Evolutionary conservation across 2,888 invertebrate species (phyloP), one percentile per base, ranked within the genome.

Genomic region (Smittia sp.): DNA sequence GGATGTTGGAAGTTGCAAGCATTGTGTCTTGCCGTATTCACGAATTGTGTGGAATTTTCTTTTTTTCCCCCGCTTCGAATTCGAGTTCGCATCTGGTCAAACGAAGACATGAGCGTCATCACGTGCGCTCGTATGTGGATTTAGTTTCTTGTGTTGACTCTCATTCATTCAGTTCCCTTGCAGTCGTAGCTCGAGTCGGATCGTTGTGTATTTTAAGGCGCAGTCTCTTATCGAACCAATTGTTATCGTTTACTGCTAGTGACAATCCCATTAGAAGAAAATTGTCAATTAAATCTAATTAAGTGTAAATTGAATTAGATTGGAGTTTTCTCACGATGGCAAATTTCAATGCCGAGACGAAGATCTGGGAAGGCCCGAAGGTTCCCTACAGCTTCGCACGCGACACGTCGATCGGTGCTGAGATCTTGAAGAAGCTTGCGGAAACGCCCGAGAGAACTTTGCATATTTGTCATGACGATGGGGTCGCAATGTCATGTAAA

Each of bases 391-490:
- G 15, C 1, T 62, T 54, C 32, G 18, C 58, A 58, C 18, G 32
- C 2, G 11, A 66, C 38, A 38, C 66, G 3, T 66, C 66, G 39
- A 66, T 66, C 15, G 66, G 66, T 9, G 66, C 18, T 2, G 69
- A 69, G 15, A 22, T 69, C 11, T 52, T 69, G 13, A 46, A 69
- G 15, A 69, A 52, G 11, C 11, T 52, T 1, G 24, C 46, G 18
- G 52, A 69, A n/a, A 69, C 69, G 15, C 69, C 69, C 13, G 22
- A 52, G 2, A 20, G 52, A 41, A 52, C 15, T 15, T 15, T 46
- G 38, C 62, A 74, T 39, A 75, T 75, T 15, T 62, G 58, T 39
- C 74, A 73, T 25, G 58, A 73, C 15, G 32, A n/a, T 24, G 70
- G 62, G 15, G 39, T 58, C 38, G 2, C 67, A 27, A 20, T 75